Base-by-base conservation (phyloP, 2,888 invertebrate species). In the Hydriomena furcata region DNA sequence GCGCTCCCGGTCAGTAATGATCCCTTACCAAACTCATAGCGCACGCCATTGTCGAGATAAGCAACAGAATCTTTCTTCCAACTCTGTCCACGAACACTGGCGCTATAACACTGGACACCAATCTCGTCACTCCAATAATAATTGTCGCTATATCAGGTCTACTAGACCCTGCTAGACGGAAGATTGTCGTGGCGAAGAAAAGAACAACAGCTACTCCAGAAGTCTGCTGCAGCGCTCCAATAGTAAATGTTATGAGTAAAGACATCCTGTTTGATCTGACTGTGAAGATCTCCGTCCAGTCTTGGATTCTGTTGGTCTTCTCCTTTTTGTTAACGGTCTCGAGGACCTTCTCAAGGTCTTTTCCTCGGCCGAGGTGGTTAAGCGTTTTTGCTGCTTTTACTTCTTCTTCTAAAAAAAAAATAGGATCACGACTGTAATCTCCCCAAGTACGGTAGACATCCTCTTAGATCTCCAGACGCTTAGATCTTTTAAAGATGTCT, bases 1-100 rank as follows among this genome's bases (percentile, higher is more conserved):
- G n/a, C n/a, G n/a, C n/a, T n/a, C n/a, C n/a, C n/a, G n/a, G n/a
- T n/a, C n/a, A n/a, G n/a, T n/a, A n/a, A n/a, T n/a, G n/a, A n/a
- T n/a, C n/a, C n/a, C 72, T 68, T 58, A 80, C 79, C 63, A 79
- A 63, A 63, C 72, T 73, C 4, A 74, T 1, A 47, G 59, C 58
- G 49, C 76, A 74, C 1, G 66, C 40, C 23, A 41, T 41, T 7
- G 40, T 41, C 1, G 40, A 41, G 5, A 41, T 41, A 11, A 41
- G 12, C 7, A 41, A 12, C 6, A 41, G 20, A 1, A 41, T 21
- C 30, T 41, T 41, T 12, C 40, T 20, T n/a, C 40, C 40, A 3
- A 31, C 7, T 10, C 40, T 30, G 23, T 41, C 40, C 0, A 41
- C 31, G 8, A 41, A 65, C 1, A 72, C 31, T 0, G 75, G 75